phyloP scores from a whole-genome alignment of 2,113 vertebrate species.

The Ictidomys tridecemlineatus region DNA sequence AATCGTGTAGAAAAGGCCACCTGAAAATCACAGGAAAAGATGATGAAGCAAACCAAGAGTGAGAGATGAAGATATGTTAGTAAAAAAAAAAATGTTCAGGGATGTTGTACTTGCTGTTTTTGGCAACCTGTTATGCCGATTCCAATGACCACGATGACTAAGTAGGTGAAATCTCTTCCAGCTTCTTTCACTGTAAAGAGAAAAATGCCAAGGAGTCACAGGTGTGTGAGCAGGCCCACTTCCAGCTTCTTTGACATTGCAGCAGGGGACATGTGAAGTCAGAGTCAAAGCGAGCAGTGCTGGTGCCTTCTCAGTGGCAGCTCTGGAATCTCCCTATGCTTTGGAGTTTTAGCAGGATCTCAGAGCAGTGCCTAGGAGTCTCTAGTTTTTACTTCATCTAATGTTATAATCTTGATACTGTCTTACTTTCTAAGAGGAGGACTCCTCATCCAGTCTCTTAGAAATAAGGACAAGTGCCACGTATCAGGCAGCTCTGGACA shows the following conservation, averaged over 20 bases:
- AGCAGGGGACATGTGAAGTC: rapidly evolving
- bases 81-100: background rate
- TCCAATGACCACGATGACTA: conserved; percentile 94
- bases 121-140: conserved; percentile 94
- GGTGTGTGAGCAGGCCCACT: rapidly evolving
- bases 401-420: background rate
- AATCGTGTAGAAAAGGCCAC: conserved; percentile 94
- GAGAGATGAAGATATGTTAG: background rate
- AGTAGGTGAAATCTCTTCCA: conserved; percentile 95
- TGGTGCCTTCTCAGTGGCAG: background rate
- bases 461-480: background rate
- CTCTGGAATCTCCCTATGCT: background rate
- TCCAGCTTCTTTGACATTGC: background rate
- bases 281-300: rapidly evolving
- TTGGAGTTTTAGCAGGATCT: background rate
- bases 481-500: background rate
- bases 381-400: background rate
- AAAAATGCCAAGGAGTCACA: conserved; percentile 57
- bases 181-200: conserved; percentile 94
- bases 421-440: background rate
- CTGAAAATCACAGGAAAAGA: conserved; percentile 86
- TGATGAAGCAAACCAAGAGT: conserved; percentile 51
- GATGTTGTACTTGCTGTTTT: conserved; percentile 62
- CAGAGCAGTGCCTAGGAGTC: background rate
- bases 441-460: background rate